Base-by-base conservation (phyloP, 2,888 invertebrate species). In the Nycteola revayana region DNA sequence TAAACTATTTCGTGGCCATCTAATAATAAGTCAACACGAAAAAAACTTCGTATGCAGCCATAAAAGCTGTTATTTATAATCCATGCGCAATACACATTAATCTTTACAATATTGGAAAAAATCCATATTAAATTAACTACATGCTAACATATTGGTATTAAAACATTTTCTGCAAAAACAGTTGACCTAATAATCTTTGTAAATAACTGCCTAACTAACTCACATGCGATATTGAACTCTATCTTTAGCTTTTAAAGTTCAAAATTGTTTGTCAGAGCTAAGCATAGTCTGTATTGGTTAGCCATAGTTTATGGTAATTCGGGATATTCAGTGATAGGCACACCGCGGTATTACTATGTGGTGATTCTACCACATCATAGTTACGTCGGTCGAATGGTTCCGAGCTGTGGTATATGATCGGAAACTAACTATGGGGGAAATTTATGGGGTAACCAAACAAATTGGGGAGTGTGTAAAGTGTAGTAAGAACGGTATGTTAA, bases 291-390 rank as follows among this genome's bases (percentile, higher is more conserved):
- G 36, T 33, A 33, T 33, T 9, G 30, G 30, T 43, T 20, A 21
- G 11, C 42, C 47, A 48, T 57, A 57, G 61, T 58, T 62, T 61
- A 61, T 56, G 55, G 55, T 62, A 61, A 60, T 66, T 56, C 49
- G 49, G 51, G 48, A 60, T 56, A 57, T 56, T 53, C 42, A 39
- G 49, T 44, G 52, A 23, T 42, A 21, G 18, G 23, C 27, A 11
- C 14, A 25, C 11, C 28, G 21, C 21, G 7, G n/a, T 21, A 21
- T n/a, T 5, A n/a, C 21, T n/a, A n/a, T 14, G 14, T 14, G 14
- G 14, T 14, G 21, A 5, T 21, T 21, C 21, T 7, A 21, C 7
- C 21, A 3, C 21, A 21, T n/a, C n/a, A 21, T 21, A 21, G n/a
- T 7, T 21, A 14, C 5, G 2, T 14, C 14, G 14, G 14, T 14